These are phyloP conservation scores for mouse (Mus musculus) DNA, from an alignment of 2,113 vertebrate genomes.

Conservation along the genomic window DNA sequence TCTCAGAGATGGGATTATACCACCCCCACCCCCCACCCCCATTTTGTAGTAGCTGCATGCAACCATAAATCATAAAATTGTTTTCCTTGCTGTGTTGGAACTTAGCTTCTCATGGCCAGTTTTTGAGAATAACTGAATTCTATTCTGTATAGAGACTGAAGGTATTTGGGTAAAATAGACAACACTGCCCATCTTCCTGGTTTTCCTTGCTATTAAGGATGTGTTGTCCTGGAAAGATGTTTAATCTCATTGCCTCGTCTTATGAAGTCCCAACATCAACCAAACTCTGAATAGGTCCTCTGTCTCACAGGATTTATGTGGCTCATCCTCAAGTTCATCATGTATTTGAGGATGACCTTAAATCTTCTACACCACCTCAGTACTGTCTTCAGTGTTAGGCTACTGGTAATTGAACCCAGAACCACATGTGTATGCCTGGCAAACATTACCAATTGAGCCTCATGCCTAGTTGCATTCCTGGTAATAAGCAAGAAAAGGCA, in stretches of 20 bases:
- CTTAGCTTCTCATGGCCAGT: not conserved
- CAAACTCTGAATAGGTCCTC: not conserved
- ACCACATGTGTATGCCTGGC: not conserved
- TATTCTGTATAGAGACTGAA: not conserved
- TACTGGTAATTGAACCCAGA: not conserved
- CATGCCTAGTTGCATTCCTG: not conserved
- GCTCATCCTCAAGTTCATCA: not conserved
- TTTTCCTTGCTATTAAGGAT: not conserved
- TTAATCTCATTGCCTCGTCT: not conserved
- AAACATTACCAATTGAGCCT: too few relatives aligned
- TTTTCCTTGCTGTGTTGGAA: not conserved
- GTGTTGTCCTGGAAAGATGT: not conserved
- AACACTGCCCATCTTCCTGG: not conserved
- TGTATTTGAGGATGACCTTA: not conserved
- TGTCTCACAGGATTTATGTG: not conserved
- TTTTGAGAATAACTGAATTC: not conserved
- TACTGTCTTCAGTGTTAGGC: too few relatives aligned
- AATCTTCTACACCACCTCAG: not conserved
- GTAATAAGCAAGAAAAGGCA: slow-evolving; percentile 10
- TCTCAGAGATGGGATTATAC: not conserved
- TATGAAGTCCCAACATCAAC: not conserved
- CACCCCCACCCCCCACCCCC: not conserved
- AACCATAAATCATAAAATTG: not conserved
- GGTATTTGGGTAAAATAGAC: not conserved
- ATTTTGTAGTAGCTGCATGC: not conserved